These are phyloP conservation scores for Aurelia sp. DNA, from an alignment of 30 jellyfish, hydroid and myxozoan species.

Conservation along the genomic window DNA sequence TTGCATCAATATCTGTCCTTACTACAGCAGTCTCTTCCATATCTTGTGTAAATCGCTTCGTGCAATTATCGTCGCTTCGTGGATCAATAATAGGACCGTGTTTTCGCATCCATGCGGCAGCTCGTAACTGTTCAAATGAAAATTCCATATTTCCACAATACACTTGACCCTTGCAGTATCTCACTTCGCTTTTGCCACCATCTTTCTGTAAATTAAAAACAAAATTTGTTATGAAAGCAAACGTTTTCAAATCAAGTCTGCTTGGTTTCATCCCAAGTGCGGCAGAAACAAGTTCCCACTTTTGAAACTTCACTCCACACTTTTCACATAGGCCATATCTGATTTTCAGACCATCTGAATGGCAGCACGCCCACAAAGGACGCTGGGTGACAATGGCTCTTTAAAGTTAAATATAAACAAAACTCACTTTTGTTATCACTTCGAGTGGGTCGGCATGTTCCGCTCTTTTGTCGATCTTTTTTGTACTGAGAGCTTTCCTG, in stretches of 20 bases:
- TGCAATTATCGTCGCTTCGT: not conserved
- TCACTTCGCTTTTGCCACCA: constrained; percentile 19
- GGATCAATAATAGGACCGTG: constrained; percentile 7
- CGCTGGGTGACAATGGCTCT: not conserved
- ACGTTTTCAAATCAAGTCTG: no score
- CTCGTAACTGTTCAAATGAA: constrained; percentile 90
- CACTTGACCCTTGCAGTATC: constrained; percentile 69
- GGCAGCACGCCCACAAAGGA: not conserved
- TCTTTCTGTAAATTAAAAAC: constrained; percentile 20
- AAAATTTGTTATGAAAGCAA: not conserved
- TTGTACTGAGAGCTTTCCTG: constrained; percentile 83
- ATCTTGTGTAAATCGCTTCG: constrained; percentile 14
- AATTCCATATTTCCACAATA: constrained; percentile 83
- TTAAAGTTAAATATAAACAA: not conserved
- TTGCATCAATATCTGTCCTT: no score
- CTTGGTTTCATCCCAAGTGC: no score
- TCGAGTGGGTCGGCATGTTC: not conserved
- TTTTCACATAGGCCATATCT: no score
- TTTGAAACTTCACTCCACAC: no score
- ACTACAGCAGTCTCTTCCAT: constrained; percentile 58
- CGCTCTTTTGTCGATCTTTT: constrained; percentile 50
- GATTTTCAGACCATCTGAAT: not conserved
- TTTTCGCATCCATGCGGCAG: constrained; percentile 11
- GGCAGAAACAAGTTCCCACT: not conserved
- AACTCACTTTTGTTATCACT: constrained; percentile 28